phyloP scores from a whole-genome alignment of 2,113 vertebrate species.

The Istiophorus platypterus region DNA sequence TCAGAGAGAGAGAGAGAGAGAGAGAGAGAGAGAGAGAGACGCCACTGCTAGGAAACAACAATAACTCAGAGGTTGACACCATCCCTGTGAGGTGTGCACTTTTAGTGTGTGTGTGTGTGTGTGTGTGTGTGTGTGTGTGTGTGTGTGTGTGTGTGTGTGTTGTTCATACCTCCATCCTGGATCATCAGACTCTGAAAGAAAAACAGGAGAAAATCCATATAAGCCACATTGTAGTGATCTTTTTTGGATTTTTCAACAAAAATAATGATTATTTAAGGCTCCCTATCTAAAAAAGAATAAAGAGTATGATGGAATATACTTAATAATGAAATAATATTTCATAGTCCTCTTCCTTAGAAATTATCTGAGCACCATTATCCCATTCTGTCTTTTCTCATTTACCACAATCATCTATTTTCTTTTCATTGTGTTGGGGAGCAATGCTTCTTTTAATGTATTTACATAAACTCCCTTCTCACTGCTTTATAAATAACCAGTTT shows the following conservation, averaged over 20 bases:
- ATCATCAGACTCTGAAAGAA: slow-evolving; percentile 90
- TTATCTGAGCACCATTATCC: neutral
- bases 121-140: slow-evolving; percentile 25
- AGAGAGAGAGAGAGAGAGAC: neutral
- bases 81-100: neutral
- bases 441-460: neutral
- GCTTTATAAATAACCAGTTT: neutral
- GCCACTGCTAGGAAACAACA: slow-evolving; percentile 20
- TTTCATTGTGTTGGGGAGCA: neutral
- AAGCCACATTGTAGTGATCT: neutral
- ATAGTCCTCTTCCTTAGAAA: neutral
- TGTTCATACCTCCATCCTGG: slow-evolving; percentile 90
- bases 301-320: neutral
- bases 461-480: neutral
- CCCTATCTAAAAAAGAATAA: neutral
- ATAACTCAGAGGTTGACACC: slow-evolving; percentile 12
- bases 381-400: neutral
- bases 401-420: neutral
- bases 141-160: slow-evolving; percentile 19
- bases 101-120: slow-evolving; percentile 8
- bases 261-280: neutral
- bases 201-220: slow-evolving; percentile 22
- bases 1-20: neutral
- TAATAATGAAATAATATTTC: neutral
- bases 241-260: neutral